Evolutionary conservation across 1,140 invertebrate species (phyloP), one percentile per base, ranked within the genome.

Genomic region (Hylaeus volcanicus): DNA sequence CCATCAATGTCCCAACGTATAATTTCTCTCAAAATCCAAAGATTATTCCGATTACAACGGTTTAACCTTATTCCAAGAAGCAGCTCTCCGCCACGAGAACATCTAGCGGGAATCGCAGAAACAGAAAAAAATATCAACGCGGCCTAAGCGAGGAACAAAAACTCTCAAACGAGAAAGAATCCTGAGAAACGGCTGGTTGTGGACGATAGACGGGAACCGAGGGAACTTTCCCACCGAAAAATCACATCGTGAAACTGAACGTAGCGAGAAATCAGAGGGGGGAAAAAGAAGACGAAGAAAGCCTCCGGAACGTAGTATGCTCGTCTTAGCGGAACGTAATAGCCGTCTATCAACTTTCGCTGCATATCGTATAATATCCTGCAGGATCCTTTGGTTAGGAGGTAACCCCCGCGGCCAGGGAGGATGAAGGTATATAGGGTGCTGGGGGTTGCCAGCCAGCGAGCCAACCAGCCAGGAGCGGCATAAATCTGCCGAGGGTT

Each of bases 401-500:
- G 69, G 81, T 60, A 63, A 68, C 51, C 70, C 65, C 81, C 63
- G 81, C 79, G 80, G 79, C 64, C 58, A 74, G 48, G 51, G 65
- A 39, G 61, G 39, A 51, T 72, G 64, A 53, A 48, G 61, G 41
- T 70, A 56, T 74, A 65, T 60, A 43, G 65, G 65, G 66, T 65
- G 78, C 39, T 55, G 85, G 84, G 83, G 84, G 83, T 75, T 79
- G 56, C 76, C 53, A 65, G 80, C 84, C 71, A 81, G 78, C 71
- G 81, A 84, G 51, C 82, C 88, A 90, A 89, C 86, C 89, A 91
- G 83, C 90, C 86, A 88, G 86, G 88, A 87, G 86, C 85, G 88
- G 86, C 89, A 93, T 93, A 93, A 93, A 93, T 93, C 92, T 92
- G 91, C 91, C 88, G 91, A 92, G 88, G 89, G 90, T 87, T 93